phyloP scores from a whole-genome alignment of 2,113 vertebrate species.

The chimpanzee (Pan troglodytes) region DNA sequence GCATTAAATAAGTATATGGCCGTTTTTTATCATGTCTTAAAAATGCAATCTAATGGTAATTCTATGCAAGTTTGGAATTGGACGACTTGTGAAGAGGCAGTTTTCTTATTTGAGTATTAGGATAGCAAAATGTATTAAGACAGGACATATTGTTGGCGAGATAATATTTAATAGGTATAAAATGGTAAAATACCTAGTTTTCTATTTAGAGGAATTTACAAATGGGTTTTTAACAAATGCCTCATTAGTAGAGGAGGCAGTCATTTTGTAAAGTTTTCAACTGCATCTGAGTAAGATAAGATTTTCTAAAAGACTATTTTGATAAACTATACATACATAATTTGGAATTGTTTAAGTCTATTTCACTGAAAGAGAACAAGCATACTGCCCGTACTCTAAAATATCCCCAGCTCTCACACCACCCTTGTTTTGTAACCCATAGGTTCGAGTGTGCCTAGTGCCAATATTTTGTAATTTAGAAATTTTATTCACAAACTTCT shows the following conservation, averaged over 20 bases:
- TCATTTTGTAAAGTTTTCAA: slow-evolving; percentile 41
- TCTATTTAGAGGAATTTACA: slow-evolving; percentile 1
- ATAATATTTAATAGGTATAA: neutral
- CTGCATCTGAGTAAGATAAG: neutral
- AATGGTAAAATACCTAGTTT: neutral
- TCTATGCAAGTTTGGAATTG: slow-evolving; percentile 56
- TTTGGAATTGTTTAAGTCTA: neutral
- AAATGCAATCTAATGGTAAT: slow-evolving; percentile 5
- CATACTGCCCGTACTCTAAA: neutral
- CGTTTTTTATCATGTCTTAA: neutral
- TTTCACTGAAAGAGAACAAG: neutral
- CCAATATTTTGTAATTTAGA: neutral
- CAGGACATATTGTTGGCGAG: neutral
- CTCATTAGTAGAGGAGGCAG: neutral
- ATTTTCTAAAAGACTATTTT: slow-evolving; percentile 47
- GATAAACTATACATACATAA: neutral
- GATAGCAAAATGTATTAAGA: neutral
- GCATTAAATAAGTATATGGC: neutral
- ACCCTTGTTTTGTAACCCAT: neutral
- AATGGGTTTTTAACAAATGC: slow-evolving; percentile 27
- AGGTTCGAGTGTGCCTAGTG: neutral
- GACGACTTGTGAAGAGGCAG: neutral
- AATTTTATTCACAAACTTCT: neutral
- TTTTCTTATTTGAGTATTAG: neutral
- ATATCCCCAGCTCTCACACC: neutral